Conservation (phyloP, 2,797 vertebrate species). For the Pipistrellus nathusii region DNA sequence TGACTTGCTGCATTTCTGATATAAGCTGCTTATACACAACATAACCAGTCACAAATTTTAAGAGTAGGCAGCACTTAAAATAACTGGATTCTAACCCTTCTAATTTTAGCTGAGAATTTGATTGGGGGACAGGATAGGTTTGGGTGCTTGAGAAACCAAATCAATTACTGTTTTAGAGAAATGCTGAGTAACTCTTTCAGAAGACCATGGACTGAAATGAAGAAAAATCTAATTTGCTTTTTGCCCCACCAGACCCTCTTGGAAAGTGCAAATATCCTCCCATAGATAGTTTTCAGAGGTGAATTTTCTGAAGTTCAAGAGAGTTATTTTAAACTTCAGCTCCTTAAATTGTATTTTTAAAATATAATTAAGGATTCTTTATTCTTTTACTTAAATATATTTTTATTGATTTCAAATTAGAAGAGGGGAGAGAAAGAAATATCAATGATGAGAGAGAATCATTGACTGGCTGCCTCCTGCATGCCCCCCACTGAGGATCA, state of each 20-base stretch:
- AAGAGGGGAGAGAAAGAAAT: no score
- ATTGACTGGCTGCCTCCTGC: no score
- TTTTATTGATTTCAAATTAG: no score
- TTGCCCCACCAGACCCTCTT: not conserved
- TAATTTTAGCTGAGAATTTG: constrained; percentile 75
- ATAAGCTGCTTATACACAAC: constrained; percentile 74
- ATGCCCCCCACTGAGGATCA: no score
- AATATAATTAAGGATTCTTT: constrained; percentile 67
- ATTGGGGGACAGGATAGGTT: constrained; percentile 52
- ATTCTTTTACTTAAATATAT: constrained; percentile 28
- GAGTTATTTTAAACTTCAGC: constrained; percentile 71
- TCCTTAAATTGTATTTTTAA: constrained; percentile 78
- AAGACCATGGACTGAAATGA: constrained; percentile 39
- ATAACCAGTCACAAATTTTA: constrained; percentile 69
- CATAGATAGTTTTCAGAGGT: constrained; percentile 70
- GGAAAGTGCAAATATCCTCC: constrained; percentile 70
- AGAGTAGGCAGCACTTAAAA: constrained; percentile 66
- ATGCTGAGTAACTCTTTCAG: constrained; percentile 59
- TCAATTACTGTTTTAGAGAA: constrained; percentile 59
- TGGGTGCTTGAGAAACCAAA: constrained; percentile 65
- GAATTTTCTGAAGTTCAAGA: constrained; percentile 73
- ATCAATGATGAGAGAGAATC: no score
- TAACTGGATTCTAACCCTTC: constrained; percentile 72
- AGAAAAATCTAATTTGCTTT: constrained; percentile 59
- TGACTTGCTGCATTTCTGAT: constrained; percentile 68